phyloP scores from a whole-genome alignment of 2,888 invertebrate genomes.

The Liopterus haemorrhoidalis region DNA sequence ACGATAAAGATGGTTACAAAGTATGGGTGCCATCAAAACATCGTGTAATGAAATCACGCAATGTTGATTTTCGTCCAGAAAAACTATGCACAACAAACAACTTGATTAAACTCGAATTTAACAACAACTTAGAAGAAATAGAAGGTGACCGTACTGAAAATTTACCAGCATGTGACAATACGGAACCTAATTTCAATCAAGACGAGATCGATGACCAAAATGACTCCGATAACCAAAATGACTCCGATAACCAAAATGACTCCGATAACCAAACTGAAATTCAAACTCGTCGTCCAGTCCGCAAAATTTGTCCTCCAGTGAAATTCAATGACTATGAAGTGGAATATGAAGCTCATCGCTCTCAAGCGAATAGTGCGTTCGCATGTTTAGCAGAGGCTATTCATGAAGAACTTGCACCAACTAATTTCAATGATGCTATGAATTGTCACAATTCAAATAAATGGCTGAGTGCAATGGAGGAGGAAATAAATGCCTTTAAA shows the following conservation, averaged over 20 bases:
- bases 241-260: too few species aligned
- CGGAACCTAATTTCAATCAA: too few species aligned
- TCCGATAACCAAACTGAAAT: too few species aligned
- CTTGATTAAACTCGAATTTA: constrained; percentile 7
- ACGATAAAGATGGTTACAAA: constrained; percentile 21
- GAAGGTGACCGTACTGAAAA: too few species aligned
- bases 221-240: constrained; percentile 2
- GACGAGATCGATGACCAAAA: not conserved
- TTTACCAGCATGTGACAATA: too few species aligned
- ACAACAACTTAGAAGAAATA: constrained; percentile 1
- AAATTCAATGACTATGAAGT: constrained; percentile 10
- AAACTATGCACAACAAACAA: constrained; percentile 11
- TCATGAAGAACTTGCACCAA: constrained; percentile 8
- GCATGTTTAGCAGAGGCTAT: constrained; percentile 8
- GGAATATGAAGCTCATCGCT: constrained; percentile 6
- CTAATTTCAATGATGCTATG: constrained; percentile 28
- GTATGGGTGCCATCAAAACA: constrained; percentile 17
- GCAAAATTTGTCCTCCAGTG: constrained; percentile 9
- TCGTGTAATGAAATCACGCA: constrained; percentile 7
- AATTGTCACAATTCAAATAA: constrained; percentile 17
- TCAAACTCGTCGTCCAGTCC: too few species aligned
- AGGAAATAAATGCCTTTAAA: constrained; percentile 27
- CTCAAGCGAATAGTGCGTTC: constrained; percentile 8
- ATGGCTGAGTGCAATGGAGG: constrained; percentile 28
- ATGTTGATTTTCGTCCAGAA: constrained; percentile 18